Evolutionary conservation across 2,888 invertebrate genomes (phyloP).

Genomic region (Drosophila recens): DNA sequence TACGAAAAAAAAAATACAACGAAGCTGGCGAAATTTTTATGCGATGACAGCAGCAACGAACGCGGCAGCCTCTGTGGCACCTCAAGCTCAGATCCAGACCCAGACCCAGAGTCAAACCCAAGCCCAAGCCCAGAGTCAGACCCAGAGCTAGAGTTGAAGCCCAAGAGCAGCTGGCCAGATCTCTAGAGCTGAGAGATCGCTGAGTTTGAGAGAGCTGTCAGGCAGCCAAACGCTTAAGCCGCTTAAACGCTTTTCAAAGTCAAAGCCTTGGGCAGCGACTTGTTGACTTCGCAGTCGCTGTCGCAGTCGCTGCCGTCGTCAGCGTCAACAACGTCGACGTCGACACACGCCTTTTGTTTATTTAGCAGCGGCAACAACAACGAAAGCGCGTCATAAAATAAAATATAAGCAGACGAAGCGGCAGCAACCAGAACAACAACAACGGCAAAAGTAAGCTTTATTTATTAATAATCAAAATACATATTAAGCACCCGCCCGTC

Average conservation of each 20-base stretch:
- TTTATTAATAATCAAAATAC: slow-evolving; percentile 77
- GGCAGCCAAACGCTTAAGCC: slow-evolving; percentile 59
- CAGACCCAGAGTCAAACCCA: background rate
- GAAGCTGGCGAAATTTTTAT: slow-evolving; percentile 72
- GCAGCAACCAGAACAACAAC: slow-evolving; percentile 55
- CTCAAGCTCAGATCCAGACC: slow-evolving; percentile 17
- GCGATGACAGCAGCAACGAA: slow-evolving; percentile 75
- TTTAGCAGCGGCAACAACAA: slow-evolving; percentile 56
- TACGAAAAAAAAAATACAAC: slow-evolving; percentile 37
- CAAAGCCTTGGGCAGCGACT: slow-evolving; percentile 74
- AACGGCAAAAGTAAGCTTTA: slow-evolving; percentile 57
- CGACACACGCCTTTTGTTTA: slow-evolving; percentile 82
- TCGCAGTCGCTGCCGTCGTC: slow-evolving; percentile 8
- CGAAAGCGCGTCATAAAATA: slow-evolving; percentile 56
- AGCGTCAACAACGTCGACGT: slow-evolving; percentile 22
- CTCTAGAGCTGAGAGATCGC: slow-evolving; percentile 19
- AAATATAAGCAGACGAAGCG: slow-evolving; percentile 72
- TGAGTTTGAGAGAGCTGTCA: slow-evolving; percentile 4
- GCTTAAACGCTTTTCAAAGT: slow-evolving; percentile 78
- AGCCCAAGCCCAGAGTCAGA: background rate
- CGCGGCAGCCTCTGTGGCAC: slow-evolving; percentile 52
- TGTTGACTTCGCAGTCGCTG: slow-evolving; percentile 10
- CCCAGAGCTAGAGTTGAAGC: slow-evolving; percentile 10
- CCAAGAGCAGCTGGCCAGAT: slow-evolving; percentile 17
- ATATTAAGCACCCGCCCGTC: slow-evolving; percentile 51